Evolutionary conservation across 2,797 vertebrate species (phyloP).

Genomic region (Atherinosoma microstoma): DNA sequence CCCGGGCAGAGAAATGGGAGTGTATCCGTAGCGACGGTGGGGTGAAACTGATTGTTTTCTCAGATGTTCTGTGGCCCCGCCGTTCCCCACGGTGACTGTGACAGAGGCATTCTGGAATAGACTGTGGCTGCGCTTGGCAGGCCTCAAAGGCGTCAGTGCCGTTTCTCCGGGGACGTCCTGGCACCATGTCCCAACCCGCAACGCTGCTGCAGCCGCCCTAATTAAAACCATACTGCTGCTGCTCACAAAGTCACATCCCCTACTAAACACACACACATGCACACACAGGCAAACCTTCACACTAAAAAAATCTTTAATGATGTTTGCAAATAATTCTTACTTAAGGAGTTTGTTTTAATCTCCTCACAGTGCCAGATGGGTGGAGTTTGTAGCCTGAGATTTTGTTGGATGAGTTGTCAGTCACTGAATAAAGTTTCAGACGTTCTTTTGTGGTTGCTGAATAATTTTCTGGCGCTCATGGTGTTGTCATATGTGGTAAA

Average conservation of each 20-base stretch:
- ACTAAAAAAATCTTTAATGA: slow-evolving; percentile 16
- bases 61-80: slow-evolving; percentile 84
- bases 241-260: slow-evolving; percentile 36
- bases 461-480: slow-evolving; percentile 37
- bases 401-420: slow-evolving; percentile 55
- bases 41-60: slow-evolving; percentile 80
- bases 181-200: slow-evolving; percentile 81
- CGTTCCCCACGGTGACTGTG: slow-evolving; percentile 79
- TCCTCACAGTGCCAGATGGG: slow-evolving; percentile 31
- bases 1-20: slow-evolving; percentile 34
- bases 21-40: slow-evolving; percentile 47
- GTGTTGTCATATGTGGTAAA: slow-evolving; percentile 56
- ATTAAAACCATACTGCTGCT: slow-evolving; percentile 81
- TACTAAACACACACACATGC: slow-evolving; percentile 30
- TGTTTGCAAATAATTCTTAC: slow-evolving; percentile 46
- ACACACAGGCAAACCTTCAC: slow-evolving; percentile 29
- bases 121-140: slow-evolving; percentile 84
- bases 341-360: slow-evolving; percentile 57
- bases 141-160: slow-evolving; percentile 87
- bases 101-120: slow-evolving; percentile 80
- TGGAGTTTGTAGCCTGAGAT: slow-evolving; percentile 38
- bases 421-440: slow-evolving; percentile 39
- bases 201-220: slow-evolving; percentile 79
- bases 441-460: slow-evolving; percentile 47
- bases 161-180: slow-evolving; percentile 86